Percentiles rank a stretch among this genome's conserved stretches.
phyloP scores from a whole-genome alignment of 2,797 vertebrate species.

The Myripristis jacobus region DNA sequence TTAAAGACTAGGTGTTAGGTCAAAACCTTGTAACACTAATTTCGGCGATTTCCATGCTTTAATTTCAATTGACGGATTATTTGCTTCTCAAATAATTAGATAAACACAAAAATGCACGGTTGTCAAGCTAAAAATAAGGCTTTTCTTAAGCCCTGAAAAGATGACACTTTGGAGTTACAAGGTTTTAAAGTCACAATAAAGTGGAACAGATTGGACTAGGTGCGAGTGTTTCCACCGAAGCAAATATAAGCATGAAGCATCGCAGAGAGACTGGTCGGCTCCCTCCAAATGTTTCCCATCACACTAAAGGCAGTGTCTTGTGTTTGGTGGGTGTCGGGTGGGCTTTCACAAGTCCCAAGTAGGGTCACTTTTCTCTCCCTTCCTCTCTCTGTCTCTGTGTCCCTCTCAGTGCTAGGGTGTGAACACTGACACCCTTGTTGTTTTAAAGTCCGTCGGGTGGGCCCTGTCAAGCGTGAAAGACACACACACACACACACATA shows the following conservation, averaged over 20 bases:
- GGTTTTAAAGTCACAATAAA: no score
- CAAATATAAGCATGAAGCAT: background rate
- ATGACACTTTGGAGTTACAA: no score
- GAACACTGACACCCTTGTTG: slow-evolving; percentile 69
- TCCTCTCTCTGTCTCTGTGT: background rate
- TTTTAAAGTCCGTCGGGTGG: slow-evolving; percentile 66
- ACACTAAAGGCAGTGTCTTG: background rate
- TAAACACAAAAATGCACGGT: background rate
- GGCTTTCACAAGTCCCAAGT: no score
- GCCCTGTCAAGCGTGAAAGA: slow-evolving; percentile 48
- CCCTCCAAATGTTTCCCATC: background rate
- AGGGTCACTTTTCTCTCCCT: no score
- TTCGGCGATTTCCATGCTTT: no score
- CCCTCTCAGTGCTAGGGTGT: slow-evolving; percentile 45
- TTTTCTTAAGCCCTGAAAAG: no score
- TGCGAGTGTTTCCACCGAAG: background rate
- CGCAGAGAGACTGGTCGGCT: no score
- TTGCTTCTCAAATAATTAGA: background rate
- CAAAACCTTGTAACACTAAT: no score
- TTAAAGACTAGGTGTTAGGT: no score
- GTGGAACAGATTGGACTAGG: background rate
- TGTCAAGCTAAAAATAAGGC: no score
- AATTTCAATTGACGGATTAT: no score
- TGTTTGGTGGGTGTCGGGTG: no score
- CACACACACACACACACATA: slow-evolving; percentile 31